Evolutionary conservation across 1,140 invertebrate species (phyloP), one percentile per base, ranked within the genome.

Genomic region (Drosophila kepulauana): DNA sequence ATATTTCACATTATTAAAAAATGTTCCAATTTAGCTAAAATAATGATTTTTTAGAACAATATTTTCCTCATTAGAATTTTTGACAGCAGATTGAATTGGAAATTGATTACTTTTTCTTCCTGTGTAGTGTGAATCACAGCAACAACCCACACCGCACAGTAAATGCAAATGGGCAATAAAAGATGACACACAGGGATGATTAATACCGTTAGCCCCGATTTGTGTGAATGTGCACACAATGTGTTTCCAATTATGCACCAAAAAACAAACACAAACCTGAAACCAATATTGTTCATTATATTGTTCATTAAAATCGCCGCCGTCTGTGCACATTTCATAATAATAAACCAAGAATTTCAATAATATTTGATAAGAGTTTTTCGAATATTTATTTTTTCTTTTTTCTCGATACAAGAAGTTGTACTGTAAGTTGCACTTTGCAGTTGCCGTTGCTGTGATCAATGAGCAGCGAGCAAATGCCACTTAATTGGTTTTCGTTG

Each of bases 401-500:
- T 25, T 25, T 4, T 4, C 0, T 25, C 0, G 8, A 33, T 33
- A 13, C 1, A 54, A 15, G n/a, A 33, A 54, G 54, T 57, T 35
- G 33, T 8, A 16, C 54, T 4, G n/a, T 16, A 8, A n/a, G 48
- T 51, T n/a, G 49, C 52, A 38, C 13, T 30, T 56, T 56, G 51
- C 25, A 30, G 25, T 33, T 41, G 51, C 38, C 41, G 30, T 67
- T 52, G 54, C 45, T 49, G 58, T 56, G 56, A 3, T 41, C 41
- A 43, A 43, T 43, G 41, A 43, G 38, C 64, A 35, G 61, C 13
- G 11, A 11, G 45, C 33, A 57, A 77, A 58, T 67, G 80, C 78
- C 78, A 81, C 86, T 88, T 88, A 88, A 88, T 88, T 88, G 85
- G 70, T 81, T 88, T 88, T 88, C 86, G 85, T 79, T 88, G 85